Evolutionary conservation across 37 sponge, comb jelly and placozoan genomes (phyloP).

Genomic region (Oscarella lobularis): DNA sequence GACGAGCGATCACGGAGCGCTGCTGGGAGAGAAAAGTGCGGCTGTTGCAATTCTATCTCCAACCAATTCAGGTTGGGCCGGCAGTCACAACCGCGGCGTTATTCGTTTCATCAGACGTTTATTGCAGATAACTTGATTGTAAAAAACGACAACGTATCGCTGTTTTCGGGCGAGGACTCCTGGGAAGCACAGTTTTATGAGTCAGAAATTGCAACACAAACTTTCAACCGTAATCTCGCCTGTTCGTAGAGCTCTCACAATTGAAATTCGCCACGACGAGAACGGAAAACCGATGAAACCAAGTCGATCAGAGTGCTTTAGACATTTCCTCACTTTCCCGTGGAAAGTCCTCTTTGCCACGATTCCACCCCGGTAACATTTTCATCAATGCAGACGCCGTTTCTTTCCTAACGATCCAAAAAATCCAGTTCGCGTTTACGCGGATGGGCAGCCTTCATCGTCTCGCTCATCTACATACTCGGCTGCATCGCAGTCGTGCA

Average conservation of each 20-base stretch:
- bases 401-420: not conserved
- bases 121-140: not conserved
- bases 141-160: not conserved
- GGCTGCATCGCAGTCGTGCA: slow-evolving; percentile 33
- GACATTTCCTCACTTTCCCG: slow-evolving; percentile 19
- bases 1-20: not conserved
- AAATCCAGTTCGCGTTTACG: not conserved
- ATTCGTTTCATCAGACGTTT: not conserved
- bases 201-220: not conserved
- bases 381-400: not conserved
- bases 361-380: slow-evolving; percentile 17
- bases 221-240: not conserved
- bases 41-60: not conserved
- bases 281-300: not conserved
- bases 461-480: slow-evolving; percentile 33
- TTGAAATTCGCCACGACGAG: not conserved
- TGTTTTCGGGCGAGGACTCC: not conserved
- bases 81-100: too few relatives aligned
- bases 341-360: slow-evolving; percentile 22
- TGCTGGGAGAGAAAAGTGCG: slow-evolving; percentile 1
- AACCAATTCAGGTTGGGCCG: too few relatives aligned
- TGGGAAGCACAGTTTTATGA: not conserved
- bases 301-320: not conserved
- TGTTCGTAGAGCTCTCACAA: too few relatives aligned
- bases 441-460: slow-evolving; percentile 42